Evolutionary conservation across 1,140 invertebrate species (phyloP), one percentile per base, ranked within the genome.

Genomic region (Solenopsis invicta): DNA sequence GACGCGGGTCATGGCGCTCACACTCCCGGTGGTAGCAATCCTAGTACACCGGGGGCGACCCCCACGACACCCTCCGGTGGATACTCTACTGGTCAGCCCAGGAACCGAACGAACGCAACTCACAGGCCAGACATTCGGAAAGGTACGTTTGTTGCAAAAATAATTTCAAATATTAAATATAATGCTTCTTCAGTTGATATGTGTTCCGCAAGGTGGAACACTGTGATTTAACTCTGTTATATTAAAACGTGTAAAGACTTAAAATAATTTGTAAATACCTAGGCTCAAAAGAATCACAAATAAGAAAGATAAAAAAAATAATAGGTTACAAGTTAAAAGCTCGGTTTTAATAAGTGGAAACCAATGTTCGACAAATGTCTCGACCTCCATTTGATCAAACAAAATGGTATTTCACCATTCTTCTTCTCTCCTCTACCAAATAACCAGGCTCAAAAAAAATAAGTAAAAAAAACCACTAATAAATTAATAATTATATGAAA

Each of bases 31-130:
- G 95, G 94, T 50, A 95, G 95, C 90, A 95, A 94, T 96, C 97
- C 89, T 94, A 97, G 93, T 96, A 97, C 94, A 95, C 96, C 93
- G 94, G 97, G 92, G 91, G 96, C 95, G 94, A 96, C 93, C 10
- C 92, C 95, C 24, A 89, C 94, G 24, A 94, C 94, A 96, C 97
- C 95, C 96, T 98, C 92, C 96, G 97, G 91, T 67, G 94, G 94
- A 74, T 95, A 94, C 82, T 94, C 94, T 8, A 91, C 93, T 54
- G 91, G 94, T 8, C 93, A 94, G 78, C 92, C 93, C 10, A 93
- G 94, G 81, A 94, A 93, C 88, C 93, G 94, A 29, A 87, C 92
- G 8, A 94, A 93, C 87, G 88, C 90, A 18, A 77, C 89, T 24
- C 92, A 93, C 86, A 94, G 94, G 87, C 91, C 87, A 18, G 93